Percentiles rank a stretch among this genome's conserved stretches.
Evolutionary conservation across 1,140 invertebrate genomes (phyloP).

Genomic region (Tachypleus tridentatus): DNA sequence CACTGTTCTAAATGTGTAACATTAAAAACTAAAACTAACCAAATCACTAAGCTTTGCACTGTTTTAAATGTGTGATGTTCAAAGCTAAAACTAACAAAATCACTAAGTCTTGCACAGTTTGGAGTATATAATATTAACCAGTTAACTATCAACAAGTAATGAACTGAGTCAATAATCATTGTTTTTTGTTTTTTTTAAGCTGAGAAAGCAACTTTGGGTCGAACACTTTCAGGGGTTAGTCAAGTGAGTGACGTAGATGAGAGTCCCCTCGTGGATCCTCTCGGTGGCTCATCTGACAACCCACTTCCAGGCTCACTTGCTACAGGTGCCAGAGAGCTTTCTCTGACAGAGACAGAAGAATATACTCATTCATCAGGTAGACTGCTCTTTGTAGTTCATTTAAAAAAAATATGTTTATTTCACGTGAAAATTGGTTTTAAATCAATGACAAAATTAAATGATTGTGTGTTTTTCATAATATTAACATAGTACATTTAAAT

Average conservation of each 20-base stretch:
- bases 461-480: no score
- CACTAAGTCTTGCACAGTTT: neutral
- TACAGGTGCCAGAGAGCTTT: slow-evolving; percentile 8
- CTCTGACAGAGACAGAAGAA: slow-evolving; percentile 10
- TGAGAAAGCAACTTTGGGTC: slow-evolving; percentile 11
- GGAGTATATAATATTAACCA: neutral
- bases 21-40: no score
- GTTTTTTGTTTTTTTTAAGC: neutral
- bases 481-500: no score
- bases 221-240: slow-evolving; percentile 14
- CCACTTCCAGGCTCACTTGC: slow-evolving; percentile 11
- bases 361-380: slow-evolving; percentile 16
- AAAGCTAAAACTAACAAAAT: slow-evolving; percentile 9
- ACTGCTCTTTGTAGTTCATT: neutral
- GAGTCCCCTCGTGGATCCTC: slow-evolving; percentile 2
- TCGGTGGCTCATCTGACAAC: slow-evolving; percentile 6
- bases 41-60: neutral
- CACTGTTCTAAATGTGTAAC: no score
- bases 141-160: neutral
- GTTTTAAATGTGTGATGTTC: slow-evolving; percentile 7
- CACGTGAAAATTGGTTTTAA: neutral
- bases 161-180: neutral
- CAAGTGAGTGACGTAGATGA: slow-evolving; percentile 15
- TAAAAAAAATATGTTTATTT: neutral
- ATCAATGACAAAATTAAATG: no score